A percentile compares a stretch with the other conserved stretches of the same genome.
Conservation (phyloP, 2,888 invertebrate genomes). For the Disparrhopalites patrizii region DNA sequence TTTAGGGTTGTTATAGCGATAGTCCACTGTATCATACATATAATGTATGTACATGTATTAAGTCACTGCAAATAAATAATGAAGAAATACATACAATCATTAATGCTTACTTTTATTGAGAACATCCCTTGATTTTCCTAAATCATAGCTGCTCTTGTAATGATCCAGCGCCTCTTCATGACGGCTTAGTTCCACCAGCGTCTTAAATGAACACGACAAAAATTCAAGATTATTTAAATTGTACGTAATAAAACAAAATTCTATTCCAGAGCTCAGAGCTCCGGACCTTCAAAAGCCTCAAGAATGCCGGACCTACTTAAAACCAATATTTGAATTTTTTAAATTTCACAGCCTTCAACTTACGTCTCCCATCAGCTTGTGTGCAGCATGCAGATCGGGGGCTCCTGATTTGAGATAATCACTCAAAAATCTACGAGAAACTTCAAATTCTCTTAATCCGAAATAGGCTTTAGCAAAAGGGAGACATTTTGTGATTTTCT, state of each 20-base stretch:
- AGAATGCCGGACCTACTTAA: not conserved
- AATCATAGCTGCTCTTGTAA: conserved; percentile 20
- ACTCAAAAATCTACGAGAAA: conserved; percentile 8
- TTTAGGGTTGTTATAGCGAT: too few relatives aligned
- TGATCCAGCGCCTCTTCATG: conserved; percentile 13
- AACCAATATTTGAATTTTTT: not conserved
- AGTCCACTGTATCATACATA: too few relatives aligned
- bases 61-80: too few relatives aligned
- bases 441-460: conserved; percentile 13
- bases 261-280: too few relatives aligned
- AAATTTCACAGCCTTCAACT: not conserved
- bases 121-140: conserved; percentile 17
- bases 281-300: not conserved
- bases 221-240: not conserved
- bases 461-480: conserved; percentile 13
- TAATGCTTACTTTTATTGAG: conserved; percentile 20
- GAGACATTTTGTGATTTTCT: conserved; percentile 8
- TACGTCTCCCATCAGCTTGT: conserved; percentile 23
- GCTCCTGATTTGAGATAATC: conserved; percentile 8
- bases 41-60: too few relatives aligned
- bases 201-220: not conserved
- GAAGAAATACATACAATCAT: not conserved
- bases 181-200: not conserved
- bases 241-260: too few relatives aligned
- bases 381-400: not conserved